These are phyloP conservation scores for Archegozetes longisetosus DNA, from an alignment of 1,140 invertebrate species.

Conservation along the genomic window DNA sequence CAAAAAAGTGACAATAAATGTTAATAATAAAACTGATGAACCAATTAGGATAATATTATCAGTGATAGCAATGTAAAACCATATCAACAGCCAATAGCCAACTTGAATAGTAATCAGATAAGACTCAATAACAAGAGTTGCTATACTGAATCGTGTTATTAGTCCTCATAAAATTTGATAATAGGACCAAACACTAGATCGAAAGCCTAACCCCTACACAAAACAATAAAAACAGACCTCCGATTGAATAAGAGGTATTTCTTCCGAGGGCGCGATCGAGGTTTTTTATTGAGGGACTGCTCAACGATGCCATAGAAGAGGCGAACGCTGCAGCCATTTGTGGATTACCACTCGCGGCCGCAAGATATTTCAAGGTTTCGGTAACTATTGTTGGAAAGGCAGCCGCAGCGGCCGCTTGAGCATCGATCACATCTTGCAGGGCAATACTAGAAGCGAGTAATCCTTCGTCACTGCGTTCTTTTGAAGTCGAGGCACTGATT, in stretches of 20 bases:
- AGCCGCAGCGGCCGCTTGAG: constrained; percentile 7
- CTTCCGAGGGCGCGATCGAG: constrained; percentile 8
- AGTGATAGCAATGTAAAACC: no score
- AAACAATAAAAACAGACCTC: background rate
- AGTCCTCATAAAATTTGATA: no score
- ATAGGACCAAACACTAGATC: no score
- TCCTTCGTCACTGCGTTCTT: background rate
- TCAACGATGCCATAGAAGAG: constrained; percentile 18
- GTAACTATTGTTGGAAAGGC: constrained; percentile 20
- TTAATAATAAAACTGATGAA: no score
- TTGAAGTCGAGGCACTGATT: background rate
- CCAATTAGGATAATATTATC: no score
- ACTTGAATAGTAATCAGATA: no score
- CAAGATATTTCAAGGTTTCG: constrained; percentile 24
- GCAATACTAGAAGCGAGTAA: constrained; percentile 2
- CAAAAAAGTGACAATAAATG: no score
- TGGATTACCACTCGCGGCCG: constrained; percentile 19
- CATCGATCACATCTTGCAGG: constrained; percentile 14
- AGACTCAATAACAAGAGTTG: no score
- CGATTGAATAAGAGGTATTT: background rate
- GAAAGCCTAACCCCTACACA: no score
- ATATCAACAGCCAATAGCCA: no score
- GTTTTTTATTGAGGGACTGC: constrained; percentile 11
- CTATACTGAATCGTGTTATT: no score
- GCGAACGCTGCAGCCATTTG: constrained; percentile 22